phyloP scores from a whole-genome alignment of 2,888 invertebrate genomes.

The Harpalus rufipes region DNA sequence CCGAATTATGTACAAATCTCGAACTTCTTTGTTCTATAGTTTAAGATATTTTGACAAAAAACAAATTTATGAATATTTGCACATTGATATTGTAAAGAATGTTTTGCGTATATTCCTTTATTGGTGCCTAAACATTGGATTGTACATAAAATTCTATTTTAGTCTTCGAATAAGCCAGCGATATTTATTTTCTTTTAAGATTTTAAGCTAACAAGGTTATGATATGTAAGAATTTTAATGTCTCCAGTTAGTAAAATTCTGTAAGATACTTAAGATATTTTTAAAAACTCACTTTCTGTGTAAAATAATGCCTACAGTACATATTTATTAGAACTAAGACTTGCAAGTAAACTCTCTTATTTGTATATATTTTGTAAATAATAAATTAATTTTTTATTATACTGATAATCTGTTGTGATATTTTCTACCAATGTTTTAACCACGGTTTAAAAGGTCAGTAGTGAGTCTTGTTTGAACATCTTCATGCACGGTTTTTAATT shows the following conservation, averaged over 20 bases:
- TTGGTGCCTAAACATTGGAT: constrained; percentile 26
- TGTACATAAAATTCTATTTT: constrained; percentile 14
- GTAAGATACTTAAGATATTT: constrained; percentile 42
- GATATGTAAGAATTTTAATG: not conserved
- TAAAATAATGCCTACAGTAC: constrained; percentile 14
- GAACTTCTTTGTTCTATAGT: not conserved
- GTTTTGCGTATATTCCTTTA: not conserved
- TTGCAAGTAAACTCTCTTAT: constrained; percentile 19
- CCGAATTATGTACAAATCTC: constrained; percentile 6
- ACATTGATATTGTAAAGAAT: not conserved
- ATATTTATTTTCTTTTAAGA: constrained; percentile 35
- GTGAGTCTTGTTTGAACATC: too few relatives aligned
- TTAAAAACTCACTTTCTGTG: constrained; percentile 2
- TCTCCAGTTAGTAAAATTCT: constrained; percentile 21
- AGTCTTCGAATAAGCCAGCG: constrained; percentile 7
- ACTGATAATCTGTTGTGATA: not conserved
- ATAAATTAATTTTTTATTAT: constrained; percentile 53
- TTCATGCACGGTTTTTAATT: too few relatives aligned
- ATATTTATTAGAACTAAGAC: constrained; percentile 31
- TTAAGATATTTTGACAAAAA: not conserved
- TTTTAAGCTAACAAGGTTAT: not conserved
- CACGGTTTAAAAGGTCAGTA: too few relatives aligned
- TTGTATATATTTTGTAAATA: constrained; percentile 65
- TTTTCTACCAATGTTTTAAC: not conserved
- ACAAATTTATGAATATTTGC: constrained; percentile 3